Evolutionary conservation across 2,113 vertebrate species (phyloP), one percentile per base, ranked within the genome.

Genomic region (Lagopus muta): DNA sequence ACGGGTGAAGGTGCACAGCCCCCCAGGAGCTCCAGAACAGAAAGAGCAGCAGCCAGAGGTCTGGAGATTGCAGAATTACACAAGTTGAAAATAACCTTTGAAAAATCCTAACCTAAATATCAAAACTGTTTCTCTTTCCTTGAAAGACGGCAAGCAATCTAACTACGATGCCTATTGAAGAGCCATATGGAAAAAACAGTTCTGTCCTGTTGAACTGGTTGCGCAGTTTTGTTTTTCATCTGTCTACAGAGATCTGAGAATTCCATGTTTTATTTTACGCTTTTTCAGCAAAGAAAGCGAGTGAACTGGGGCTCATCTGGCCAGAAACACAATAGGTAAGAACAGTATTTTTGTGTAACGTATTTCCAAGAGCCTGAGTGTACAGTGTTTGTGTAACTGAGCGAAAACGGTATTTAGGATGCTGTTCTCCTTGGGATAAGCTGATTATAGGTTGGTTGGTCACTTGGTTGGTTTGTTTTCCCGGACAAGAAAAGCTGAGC

Each of bases 151-250:
- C 34, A 73, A 79, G 45, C 13, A 32, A 90, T 93, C 79, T 22
- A 70, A 47, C 82, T 67, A 77, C 65, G 74, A 90, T 70, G 79
- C 57, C 90, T 80, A 65, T 32, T 74, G 69, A 52, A 71, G 36
- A 95, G 65, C 82, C 93, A 86, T 94, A 97, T 96, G 95, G 96
- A 96, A 96, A 96, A 95, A 76, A 94, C 76, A 77, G 38, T 91
- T 86, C 67, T 62, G 27, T 83, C 57, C 81, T 71, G 69, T 67
- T 95, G 65, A 93, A 92, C 57, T 90, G 91, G 75, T 89, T 82
- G 90, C 36, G 45, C 19, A 48, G 75, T 89, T 94, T 90, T 82
- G 72, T 34, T 96, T 97, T 97, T 89, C 86, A 93, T 94, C 83
- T 85, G 79, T 45, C 92, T 89, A 70, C 71, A 82, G 95, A 94